Percentiles rank a stretch among this genome's conserved stretches.
These are phyloP conservation scores for Netelia virgata DNA, from an alignment of 2,888 invertebrate species.

Conservation along the genomic window DNA sequence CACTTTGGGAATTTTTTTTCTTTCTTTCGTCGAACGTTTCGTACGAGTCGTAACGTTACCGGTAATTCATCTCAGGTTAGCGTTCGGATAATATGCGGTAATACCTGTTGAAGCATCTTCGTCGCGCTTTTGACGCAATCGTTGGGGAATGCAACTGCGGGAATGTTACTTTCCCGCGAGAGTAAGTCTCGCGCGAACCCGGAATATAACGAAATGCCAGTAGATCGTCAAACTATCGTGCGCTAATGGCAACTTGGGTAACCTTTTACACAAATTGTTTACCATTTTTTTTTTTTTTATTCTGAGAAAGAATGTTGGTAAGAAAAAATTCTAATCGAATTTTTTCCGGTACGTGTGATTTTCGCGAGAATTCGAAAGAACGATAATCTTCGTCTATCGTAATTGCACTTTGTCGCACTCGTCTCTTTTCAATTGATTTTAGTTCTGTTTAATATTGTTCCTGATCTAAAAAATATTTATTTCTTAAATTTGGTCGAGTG, in stretches of 20 bases:
- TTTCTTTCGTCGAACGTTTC: background rate
- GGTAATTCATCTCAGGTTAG: background rate
- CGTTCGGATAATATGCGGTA: background rate
- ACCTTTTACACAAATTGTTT: conserved; percentile 6
- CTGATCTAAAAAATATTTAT: too few relatives aligned
- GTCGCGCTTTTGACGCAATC: conserved; percentile 58
- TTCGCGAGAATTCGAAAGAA: too few relatives aligned
- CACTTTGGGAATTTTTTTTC: background rate
- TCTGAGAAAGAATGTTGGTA: too few relatives aligned
- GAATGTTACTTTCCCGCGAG: conserved; percentile 66
- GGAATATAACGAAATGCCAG: conserved; percentile 47
- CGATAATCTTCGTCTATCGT: too few relatives aligned
- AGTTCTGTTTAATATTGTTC: too few relatives aligned
- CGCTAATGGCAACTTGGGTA: conserved; percentile 1
- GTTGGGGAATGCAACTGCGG: conserved; percentile 49
- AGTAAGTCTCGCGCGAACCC: conserved; percentile 46
- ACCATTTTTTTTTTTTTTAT: too few relatives aligned
- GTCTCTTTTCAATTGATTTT: too few relatives aligned
- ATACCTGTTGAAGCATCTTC: conserved; percentile 36
- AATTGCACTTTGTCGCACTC: too few relatives aligned
- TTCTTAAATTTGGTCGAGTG: too few relatives aligned
- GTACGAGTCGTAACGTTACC: conserved; percentile 17
- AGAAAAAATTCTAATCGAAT: too few relatives aligned
- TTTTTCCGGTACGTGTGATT: too few relatives aligned
- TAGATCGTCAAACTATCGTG: conserved; percentile 28